Evolutionary conservation across 1,140 invertebrate species (phyloP), one percentile per base, ranked within the genome.

Genomic region (Drosophila busckii): DNA sequence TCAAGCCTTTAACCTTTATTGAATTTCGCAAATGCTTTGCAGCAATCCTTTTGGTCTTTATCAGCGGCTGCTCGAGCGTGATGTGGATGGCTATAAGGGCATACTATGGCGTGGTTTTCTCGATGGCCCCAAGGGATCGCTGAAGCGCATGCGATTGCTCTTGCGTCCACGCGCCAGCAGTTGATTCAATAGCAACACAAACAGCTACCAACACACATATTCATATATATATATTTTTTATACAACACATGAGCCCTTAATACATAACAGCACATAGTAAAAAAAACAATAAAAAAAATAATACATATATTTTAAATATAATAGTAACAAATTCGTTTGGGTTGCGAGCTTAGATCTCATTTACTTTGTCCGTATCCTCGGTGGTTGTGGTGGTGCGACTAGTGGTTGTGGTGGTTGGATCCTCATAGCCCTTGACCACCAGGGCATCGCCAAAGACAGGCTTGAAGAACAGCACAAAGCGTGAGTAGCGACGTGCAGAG

Each of bases 401-500:
- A 17, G 86, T 90, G 4, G 89, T 89, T 35, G 89, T 89, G 8
- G 89, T 89, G 19, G 89, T 89, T 19, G 89, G 75, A 9, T 89
- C 89, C 52, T 91, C 88, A n/a, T 90, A 88, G 0, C 92, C 92
- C 67, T 92, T 91, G 40, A 92, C 92, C 29, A 90, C 89, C 61
- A 93, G 90, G 4, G 88, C 88, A n/a, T 91, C 91, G 1, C 91
- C 89, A 82, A 93, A 92, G 17, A 93, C 65, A 0, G 92, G 92
- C 42, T 92, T 91, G 73, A 93, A 92, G 5, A 92, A 87, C 16
- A 92, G 88, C 34, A 92, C 82, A 60, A 93, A 88, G 0, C 89
- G 89, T 58, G 91, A 90, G 49, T 92, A 92, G 31, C 92, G 89
- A 34, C 91, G 90, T 6, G 92, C 92, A n/a, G 92, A 91, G 66